Conservation (phyloP, 2,113 vertebrate genomes). For the Labrus mixtus region DNA sequence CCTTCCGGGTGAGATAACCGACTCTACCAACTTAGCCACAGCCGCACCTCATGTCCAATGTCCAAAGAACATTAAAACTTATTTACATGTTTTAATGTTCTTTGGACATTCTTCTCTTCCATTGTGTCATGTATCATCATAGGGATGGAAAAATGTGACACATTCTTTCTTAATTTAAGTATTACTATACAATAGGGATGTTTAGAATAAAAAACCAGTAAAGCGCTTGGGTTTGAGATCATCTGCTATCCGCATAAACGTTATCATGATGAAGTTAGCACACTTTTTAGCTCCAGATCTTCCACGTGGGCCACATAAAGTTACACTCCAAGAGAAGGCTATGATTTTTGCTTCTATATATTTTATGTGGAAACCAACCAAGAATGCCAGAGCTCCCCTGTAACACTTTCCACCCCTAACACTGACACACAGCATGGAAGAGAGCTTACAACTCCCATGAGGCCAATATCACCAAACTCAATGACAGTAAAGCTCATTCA, state of each 20-base stretch:
- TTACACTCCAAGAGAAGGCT: background rate
- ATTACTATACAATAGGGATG: too few relatives aligned
- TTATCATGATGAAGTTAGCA: conserved; percentile 7
- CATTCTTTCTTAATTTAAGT: too few relatives aligned
- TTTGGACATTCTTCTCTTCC: too few relatives aligned
- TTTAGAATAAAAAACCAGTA: background rate
- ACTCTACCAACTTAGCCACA: too few relatives aligned
- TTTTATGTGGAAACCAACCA: conserved; percentile 55
- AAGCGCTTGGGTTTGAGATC: conserved; percentile 9
- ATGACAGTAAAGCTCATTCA: background rate
- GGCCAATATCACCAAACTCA: background rate
- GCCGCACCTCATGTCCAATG: too few relatives aligned
- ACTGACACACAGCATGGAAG: conserved; percentile 3
- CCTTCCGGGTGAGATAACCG: too few relatives aligned
- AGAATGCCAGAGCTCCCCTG: conserved; percentile 14
- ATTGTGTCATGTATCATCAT: too few relatives aligned
- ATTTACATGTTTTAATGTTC: too few relatives aligned
- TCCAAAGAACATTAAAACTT: too few relatives aligned
- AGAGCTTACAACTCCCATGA: conserved; percentile 1
- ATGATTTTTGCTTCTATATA: conserved; percentile 38
- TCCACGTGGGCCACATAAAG: conserved; percentile 40
- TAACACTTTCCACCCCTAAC: conserved; percentile 21
- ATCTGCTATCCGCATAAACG: conserved; percentile 22
- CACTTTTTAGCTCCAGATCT: conserved; percentile 31
- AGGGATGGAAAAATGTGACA: too few relatives aligned